Base-by-base conservation (phyloP, 2,888 invertebrate genomes). In the Melanargia galathea region DNA sequence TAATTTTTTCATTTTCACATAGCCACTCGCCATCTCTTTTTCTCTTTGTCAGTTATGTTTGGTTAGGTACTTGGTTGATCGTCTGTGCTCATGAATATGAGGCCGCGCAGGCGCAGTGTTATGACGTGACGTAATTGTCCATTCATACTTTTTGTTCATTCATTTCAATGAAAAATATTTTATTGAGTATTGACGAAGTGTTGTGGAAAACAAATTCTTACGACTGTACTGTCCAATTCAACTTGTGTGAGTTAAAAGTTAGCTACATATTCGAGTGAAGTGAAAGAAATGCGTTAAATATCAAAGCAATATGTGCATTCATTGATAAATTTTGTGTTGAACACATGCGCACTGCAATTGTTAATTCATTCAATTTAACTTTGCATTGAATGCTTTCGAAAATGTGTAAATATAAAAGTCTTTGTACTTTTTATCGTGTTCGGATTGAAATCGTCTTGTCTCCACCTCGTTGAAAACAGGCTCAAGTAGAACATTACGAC, bases 121-220 rank as follows among this genome's bases (percentile, higher is more conserved):
- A 83, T 83, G 83, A 84, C 83, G 88, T 90, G 90, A 91, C 90
- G 91, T 91, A 90, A 90, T 89, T 86, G 82, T 82, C 84, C 91
- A 91, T 91, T 91, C 91, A 91, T 91, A 84, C 83, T 87, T 91
- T 89, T 87, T 87, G 83, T 87, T 90, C 90, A 89, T 88, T 90
- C n/a, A n/a, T n/a, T n/a, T n/a, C 82, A 86, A 81, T 76, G 79
- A 77, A 80, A 82, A 81, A 79, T 83, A 82, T 81, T 83, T 82
- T 82, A 81, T 79, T 81, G n/a, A n/a, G n/a, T n/a, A n/a, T 80
- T 80, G 80, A 80, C 75, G 70, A 75, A 79, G 78, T 75, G 77
- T 77, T 78, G 81, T 82, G 79, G 75, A 69, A 71, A 74, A 70
- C 63, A 70, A 70, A 68, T 69, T n/a, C 6, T 30, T 71, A 70